phyloP scores from a whole-genome alignment of 2,113 vertebrate species.

The Monarcha castaneiventris region DNA sequence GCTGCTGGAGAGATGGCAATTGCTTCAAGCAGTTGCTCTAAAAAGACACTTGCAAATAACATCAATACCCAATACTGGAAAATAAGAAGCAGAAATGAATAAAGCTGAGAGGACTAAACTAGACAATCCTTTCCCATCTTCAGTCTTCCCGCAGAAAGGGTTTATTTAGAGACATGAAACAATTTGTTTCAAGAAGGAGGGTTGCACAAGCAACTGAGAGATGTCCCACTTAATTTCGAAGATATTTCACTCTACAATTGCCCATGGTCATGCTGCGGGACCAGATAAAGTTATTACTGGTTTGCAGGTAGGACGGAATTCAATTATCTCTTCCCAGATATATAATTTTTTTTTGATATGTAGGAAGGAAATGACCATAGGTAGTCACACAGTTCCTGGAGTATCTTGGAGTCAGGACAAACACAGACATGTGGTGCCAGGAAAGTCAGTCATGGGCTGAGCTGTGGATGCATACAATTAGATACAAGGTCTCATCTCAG shows the following conservation, averaged over 20 bases:
- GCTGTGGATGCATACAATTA: slow-evolving; percentile 33
- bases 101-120: background rate
- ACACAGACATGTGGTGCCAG: background rate
- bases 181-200: background rate
- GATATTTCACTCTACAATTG: background rate
- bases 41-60: background rate
- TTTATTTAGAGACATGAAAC: background rate
- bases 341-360: background rate
- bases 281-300: background rate
- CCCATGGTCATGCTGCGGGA: background rate
- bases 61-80: accelerated
- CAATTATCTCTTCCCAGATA: slow-evolving; percentile 1
- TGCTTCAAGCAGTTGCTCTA: background rate
- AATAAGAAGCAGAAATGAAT: background rate
- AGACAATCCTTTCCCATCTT: background rate
- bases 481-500: slow-evolving; percentile 50
- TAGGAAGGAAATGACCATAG: background rate
- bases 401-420: slow-evolving; percentile 26
- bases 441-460: slow-evolving; percentile 40
- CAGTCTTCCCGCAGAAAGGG: background rate
- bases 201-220: background rate
- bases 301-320: background rate
- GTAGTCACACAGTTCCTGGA: background rate
- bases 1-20: background rate
- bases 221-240: background rate